These are phyloP conservation scores for Boloria selene DNA, from an alignment of 2,888 invertebrate species.

Conservation along the genomic window DNA sequence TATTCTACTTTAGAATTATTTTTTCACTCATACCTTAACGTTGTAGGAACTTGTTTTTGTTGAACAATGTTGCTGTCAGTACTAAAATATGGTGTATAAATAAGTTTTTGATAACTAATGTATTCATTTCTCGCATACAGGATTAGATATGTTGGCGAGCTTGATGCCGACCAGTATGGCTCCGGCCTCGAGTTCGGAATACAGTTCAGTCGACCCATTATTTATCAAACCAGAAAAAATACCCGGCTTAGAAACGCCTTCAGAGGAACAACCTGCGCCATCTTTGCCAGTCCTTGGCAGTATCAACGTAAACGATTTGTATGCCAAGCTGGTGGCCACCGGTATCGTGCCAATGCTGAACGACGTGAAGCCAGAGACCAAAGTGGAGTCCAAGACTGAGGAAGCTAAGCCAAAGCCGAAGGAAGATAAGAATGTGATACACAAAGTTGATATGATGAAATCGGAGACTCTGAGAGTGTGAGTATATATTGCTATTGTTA, in stretches of 20 bases:
- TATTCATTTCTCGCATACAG: constrained; percentile 49
- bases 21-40: too few species aligned
- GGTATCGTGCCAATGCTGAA: constrained; percentile 71
- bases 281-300: constrained; percentile 57
- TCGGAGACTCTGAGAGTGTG: constrained; percentile 89
- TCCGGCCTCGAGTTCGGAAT: constrained; percentile 80
- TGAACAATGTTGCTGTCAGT: too few species aligned
- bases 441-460: constrained; percentile 85
- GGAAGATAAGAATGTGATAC: constrained; percentile 74
- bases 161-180: constrained; percentile 84
- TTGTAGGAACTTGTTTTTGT: too few species aligned
- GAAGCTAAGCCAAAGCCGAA: constrained; percentile 54
- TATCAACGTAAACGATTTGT: constrained; percentile 90
- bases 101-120: too few species aligned
- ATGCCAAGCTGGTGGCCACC: constrained; percentile 92
- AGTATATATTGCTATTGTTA: constrained; percentile 51
- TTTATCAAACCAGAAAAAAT: constrained; percentile 60
- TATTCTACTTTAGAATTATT: too few species aligned
- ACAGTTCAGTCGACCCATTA: constrained; percentile 77
- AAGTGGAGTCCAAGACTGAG: constrained; percentile 45
- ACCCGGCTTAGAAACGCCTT: constrained; percentile 65
- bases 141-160: constrained; percentile 85
- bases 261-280: constrained; percentile 61
- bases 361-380: constrained; percentile 50
- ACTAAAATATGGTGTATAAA: too few species aligned